phyloP scores from a whole-genome alignment of 2,797 vertebrate species.

The Heteromormyrus szaboi region DNA sequence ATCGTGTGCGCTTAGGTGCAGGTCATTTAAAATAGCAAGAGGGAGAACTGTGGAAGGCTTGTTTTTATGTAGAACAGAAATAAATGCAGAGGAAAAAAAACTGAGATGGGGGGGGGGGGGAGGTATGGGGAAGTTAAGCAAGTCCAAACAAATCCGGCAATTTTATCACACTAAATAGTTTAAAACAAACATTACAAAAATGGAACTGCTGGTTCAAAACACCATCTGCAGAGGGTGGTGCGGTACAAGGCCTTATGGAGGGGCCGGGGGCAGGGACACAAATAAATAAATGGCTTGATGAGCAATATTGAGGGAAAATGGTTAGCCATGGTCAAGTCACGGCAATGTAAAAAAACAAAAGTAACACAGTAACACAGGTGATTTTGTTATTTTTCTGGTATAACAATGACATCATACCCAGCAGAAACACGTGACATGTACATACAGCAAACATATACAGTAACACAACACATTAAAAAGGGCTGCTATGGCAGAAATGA shows the following conservation, averaged over 20 bases:
- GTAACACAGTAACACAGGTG: not conserved
- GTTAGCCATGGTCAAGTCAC: not conserved
- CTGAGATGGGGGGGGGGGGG: not conserved
- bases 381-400: not conserved
- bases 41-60: not conserved
- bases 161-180: conserved; percentile 18
- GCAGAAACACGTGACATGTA: not conserved
- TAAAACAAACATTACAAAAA: conserved; percentile 16
- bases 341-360: not conserved
- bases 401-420: not conserved
- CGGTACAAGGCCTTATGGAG: conserved; percentile 14
- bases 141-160: not conserved
- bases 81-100: not conserved
- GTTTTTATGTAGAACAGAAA: not conserved
- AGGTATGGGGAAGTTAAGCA: not conserved
- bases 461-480: not conserved
- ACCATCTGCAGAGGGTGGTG: conserved; percentile 19
- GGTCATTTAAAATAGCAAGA: not conserved
- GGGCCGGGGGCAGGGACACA: not conserved
- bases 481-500: not conserved
- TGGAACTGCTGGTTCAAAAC: conserved; percentile 16
- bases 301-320: not conserved
- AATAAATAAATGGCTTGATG: conserved; percentile 16
- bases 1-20: not conserved
- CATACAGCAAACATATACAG: not conserved